These are phyloP conservation scores for Lithophane semibrunnea DNA, from an alignment of 2,888 invertebrate genomes.

Conservation along the genomic window DNA sequence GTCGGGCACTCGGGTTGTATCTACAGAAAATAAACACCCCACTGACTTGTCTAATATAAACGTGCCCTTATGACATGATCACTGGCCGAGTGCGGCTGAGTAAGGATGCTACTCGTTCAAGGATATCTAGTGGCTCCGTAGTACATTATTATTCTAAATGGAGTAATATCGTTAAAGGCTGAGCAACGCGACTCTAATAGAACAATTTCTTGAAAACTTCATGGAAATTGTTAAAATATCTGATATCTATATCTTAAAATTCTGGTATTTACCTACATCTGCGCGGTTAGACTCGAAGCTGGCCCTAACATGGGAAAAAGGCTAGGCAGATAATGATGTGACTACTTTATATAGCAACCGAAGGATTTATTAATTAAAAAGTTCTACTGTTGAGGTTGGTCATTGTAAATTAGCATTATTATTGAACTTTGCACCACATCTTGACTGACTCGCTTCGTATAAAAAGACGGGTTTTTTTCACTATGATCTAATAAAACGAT, in stretches of 20 bases:
- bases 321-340: no score
- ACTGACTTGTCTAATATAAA: neutral
- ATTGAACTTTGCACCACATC: conserved; percentile 5
- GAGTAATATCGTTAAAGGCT: neutral
- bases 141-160: neutral
- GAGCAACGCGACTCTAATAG: no score
- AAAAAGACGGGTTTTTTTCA: conserved; percentile 21
- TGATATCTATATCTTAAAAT: no score
- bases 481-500: neutral
- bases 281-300: no score
- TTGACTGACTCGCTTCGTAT: conserved; percentile 12
- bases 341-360: neutral
- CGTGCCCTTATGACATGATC: neutral
- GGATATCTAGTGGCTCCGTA: conserved; percentile 32
- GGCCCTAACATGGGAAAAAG: no score
- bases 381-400: neutral
- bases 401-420: neutral
- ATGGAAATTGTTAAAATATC: no score
- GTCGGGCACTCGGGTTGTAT: neutral
- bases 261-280: no score
- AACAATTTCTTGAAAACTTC: no score
- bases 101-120: conserved; percentile 31
- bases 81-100: neutral
- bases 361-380: neutral
- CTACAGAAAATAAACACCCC: neutral